Percentiles rank a stretch among this genome's conserved stretches.
phyloP scores from a whole-genome alignment of 2,888 invertebrate species.

The Calliphora vomitoria region DNA sequence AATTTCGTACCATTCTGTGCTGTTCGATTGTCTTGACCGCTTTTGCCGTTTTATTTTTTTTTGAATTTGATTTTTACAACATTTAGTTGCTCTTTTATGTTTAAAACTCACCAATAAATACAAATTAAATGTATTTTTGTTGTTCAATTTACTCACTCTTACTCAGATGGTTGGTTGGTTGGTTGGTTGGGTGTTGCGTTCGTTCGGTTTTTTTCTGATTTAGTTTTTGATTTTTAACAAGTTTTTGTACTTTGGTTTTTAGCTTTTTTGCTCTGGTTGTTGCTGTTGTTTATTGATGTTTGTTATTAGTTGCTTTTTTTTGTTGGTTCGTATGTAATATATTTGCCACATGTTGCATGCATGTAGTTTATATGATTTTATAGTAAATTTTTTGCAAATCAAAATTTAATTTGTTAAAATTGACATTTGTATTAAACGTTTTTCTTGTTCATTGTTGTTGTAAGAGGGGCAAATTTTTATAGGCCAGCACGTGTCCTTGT shows the following conservation, averaged over 20 bases:
- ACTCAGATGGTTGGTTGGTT: conserved; percentile 11
- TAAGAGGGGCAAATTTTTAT: neutral
- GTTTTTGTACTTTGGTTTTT: conserved; percentile 71
- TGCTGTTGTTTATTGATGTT: conserved; percentile 57
- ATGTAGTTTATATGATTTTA: conserved; percentile 23
- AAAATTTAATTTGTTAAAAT: conserved; percentile 48
- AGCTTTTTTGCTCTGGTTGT: conserved; percentile 18
- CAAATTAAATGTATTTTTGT: conserved; percentile 74
- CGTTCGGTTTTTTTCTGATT: conserved; percentile 38
- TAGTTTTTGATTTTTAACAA: conserved; percentile 64
- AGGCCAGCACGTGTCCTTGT: too few species aligned
- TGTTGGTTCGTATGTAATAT: conserved; percentile 17
- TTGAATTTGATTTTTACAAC: conserved; percentile 59
- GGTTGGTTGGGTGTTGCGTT: conserved; percentile 30
- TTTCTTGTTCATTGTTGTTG: neutral
- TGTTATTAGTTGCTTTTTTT: conserved; percentile 37
- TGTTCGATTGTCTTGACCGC: neutral
- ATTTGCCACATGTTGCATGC: conserved; percentile 60
- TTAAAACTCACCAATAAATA: conserved; percentile 72
- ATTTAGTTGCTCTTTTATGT: conserved; percentile 70
- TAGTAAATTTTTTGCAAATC: conserved; percentile 16
- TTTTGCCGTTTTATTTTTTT: conserved; percentile 12
- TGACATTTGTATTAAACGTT: conserved; percentile 45
- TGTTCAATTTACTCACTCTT: conserved; percentile 64
- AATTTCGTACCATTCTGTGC: too few species aligned